These are phyloP conservation scores for Kryptolebias marmoratus DNA, from an alignment of 2,113 vertebrate species.

Conservation along the genomic window DNA sequence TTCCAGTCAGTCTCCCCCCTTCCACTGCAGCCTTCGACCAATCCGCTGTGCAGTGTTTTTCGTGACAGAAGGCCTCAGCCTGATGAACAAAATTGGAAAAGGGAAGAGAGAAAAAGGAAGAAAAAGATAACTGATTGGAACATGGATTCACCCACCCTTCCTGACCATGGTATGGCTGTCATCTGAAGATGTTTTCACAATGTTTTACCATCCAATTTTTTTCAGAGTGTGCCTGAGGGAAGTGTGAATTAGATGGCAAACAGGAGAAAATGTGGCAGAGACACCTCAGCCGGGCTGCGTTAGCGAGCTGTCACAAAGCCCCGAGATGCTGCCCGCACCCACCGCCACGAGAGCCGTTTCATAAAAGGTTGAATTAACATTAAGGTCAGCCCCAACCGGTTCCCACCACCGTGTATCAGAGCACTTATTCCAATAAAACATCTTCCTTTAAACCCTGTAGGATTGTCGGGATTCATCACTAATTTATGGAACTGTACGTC, in stretches of 20 bases:
- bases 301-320: constrained; percentile 80
- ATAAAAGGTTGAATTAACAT: constrained; percentile 77
- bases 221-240: constrained; percentile 66
- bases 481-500: constrained; percentile 41
- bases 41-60: constrained; percentile 76
- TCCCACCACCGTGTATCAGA: constrained; percentile 28
- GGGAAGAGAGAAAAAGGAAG: neutral
- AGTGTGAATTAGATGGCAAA: constrained; percentile 83
- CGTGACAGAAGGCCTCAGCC: constrained; percentile 79
- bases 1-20: constrained; percentile 86
- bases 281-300: constrained; percentile 75
- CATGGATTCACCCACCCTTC: constrained; percentile 49
- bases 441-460: constrained; percentile 66
- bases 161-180: constrained; percentile 52
- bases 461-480: constrained; percentile 51
- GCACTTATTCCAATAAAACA: constrained; percentile 56
- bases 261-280: constrained; percentile 71
- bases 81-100: constrained; percentile 54
- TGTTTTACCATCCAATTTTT: constrained; percentile 76
- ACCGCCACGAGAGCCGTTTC: constrained; percentile 32
- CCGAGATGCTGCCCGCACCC: constrained; percentile 37
- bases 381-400: constrained; percentile 59
- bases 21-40: constrained; percentile 9
- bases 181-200: constrained; percentile 78
- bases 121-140: constrained; percentile 63